Evolutionary conservation across 1,140 invertebrate genomes (phyloP), one percentile per base, ranked within the genome.

Genomic region (Bombus soroeensis): DNA sequence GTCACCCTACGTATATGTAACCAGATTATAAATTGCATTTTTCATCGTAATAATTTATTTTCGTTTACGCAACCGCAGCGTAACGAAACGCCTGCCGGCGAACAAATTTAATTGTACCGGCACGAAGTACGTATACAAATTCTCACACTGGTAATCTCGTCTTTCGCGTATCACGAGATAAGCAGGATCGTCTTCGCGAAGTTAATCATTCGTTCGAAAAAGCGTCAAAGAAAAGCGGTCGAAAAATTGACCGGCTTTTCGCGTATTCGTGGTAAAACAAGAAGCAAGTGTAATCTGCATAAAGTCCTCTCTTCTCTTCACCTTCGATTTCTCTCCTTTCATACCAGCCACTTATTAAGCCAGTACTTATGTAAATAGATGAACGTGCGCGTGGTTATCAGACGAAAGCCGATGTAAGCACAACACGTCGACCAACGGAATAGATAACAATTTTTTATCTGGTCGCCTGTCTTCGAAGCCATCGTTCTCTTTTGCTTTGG

Each of bases 361-460:
- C 43, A 47, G 77, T 85, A 75, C 83, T 85, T 87, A 87, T 57
- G 86, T 85, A 87, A 87, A 87, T 87, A 85, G 57, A 80, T 78
- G 83, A 81, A 76, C 66, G 70, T 53, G 32, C 59, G 75, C 57
- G 59, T n/a, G 47, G 43, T 87, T 87, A 87, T 87, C 86, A 75
- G 72, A 75, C 83, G 73, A 84, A 82, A 85, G 76, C 28, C 85
- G 74, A 83, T 76, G 80, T 76, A 78, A 85, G 86, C 86, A 78
- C 68, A 73, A 87, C 82, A 57, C 82, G 62, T 53, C 37, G 76
- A 25, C 37, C 47, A 73, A 75, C 82, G 13, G 68, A 53, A 68
- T 53, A 87, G 86, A 87, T 87, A 87, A 87, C 37, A 66, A 53
- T 84, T 84, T 53, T 78, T 78, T 85, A 85, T 85, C 83, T 85